phyloP scores from a whole-genome alignment of 1,140 invertebrate genomes.

The Forficula auricularia region DNA sequence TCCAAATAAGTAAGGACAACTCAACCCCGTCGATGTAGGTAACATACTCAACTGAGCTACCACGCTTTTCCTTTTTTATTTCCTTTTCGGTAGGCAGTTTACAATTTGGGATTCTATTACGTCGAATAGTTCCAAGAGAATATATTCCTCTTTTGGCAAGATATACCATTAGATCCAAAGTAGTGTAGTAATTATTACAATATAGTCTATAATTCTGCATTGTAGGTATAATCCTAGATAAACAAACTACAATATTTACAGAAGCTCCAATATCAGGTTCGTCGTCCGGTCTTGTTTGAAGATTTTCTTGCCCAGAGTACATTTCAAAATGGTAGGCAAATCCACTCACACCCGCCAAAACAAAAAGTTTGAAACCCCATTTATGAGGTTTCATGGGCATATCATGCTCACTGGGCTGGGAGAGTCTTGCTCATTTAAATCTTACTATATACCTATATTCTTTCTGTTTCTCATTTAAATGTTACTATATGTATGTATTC shows the following conservation, averaged over 20 bases:
- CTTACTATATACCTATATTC: slow-evolving; percentile 21
- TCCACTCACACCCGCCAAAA: slow-evolving; percentile 22
- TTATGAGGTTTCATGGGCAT: slow-evolving; percentile 21
- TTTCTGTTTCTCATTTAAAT: no score
- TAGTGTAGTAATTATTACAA: slow-evolving; percentile 16
- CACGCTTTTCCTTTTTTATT: slow-evolving; percentile 12
- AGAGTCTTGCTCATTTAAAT: slow-evolving; percentile 20
- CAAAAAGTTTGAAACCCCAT: slow-evolving; percentile 20
- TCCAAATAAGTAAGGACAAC: slow-evolving; percentile 13
- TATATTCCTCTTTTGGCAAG: slow-evolving; percentile 12
- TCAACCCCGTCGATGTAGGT: slow-evolving; percentile 10
- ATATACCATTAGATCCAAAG: slow-evolving; percentile 10
- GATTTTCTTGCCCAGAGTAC: slow-evolving; percentile 18
- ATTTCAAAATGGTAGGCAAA: slow-evolving; percentile 23
- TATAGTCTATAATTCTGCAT: slow-evolving; percentile 12
- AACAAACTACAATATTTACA: slow-evolving; percentile 12
- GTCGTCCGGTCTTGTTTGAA: background rate
- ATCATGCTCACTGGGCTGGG: slow-evolving; percentile 21
- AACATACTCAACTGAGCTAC: slow-evolving; percentile 9
- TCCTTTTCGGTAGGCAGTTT: slow-evolving; percentile 13
- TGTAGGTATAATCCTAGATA: slow-evolving; percentile 8
- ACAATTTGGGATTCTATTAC: slow-evolving; percentile 13
- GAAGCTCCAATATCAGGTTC: slow-evolving; percentile 13
- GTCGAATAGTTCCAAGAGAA: slow-evolving; percentile 11
- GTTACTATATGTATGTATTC: no score